A percentile compares a stretch with the other conserved stretches of the same genome.
phyloP scores from a whole-genome alignment of 2,888 invertebrate species.

The Pheosia gnoma region DNA sequence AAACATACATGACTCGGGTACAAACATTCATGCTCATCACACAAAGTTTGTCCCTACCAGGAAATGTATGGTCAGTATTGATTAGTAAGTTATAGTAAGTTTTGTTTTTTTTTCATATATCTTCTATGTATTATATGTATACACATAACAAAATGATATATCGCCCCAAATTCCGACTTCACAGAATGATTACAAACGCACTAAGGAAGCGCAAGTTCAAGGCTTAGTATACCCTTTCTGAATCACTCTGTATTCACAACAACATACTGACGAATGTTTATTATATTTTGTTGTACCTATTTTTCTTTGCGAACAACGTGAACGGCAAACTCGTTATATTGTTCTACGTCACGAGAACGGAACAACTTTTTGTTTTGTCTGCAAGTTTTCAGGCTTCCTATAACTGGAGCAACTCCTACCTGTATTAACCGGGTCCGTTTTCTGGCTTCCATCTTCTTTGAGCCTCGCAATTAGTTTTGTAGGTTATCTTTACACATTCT shows the following conservation, averaged over 20 bases:
- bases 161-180: too few relatives aligned
- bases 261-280: background rate
- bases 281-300: background rate
- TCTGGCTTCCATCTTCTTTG: slow-evolving; percentile 9
- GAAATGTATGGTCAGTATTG: too few relatives aligned
- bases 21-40: too few relatives aligned
- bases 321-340: background rate
- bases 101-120: too few relatives aligned
- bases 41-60: too few relatives aligned
- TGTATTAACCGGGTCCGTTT: slow-evolving; percentile 7
- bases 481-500: background rate
- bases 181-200: too few relatives aligned
- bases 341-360: background rate
- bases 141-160: too few relatives aligned
- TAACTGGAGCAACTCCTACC: slow-evolving; percentile 7
- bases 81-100: too few relatives aligned
- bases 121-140: too few relatives aligned
- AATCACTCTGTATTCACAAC: background rate
- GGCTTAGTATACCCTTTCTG: too few relatives aligned
- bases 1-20: too few relatives aligned
- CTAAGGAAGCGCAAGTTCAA: too few relatives aligned
- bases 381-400: slow-evolving; percentile 11
- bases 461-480: slow-evolving; percentile 4
- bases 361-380: slow-evolving; percentile 9
- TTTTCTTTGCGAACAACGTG: background rate